phyloP scores from a whole-genome alignment of 2,888 invertebrate species.

The Ctena decussata region DNA sequence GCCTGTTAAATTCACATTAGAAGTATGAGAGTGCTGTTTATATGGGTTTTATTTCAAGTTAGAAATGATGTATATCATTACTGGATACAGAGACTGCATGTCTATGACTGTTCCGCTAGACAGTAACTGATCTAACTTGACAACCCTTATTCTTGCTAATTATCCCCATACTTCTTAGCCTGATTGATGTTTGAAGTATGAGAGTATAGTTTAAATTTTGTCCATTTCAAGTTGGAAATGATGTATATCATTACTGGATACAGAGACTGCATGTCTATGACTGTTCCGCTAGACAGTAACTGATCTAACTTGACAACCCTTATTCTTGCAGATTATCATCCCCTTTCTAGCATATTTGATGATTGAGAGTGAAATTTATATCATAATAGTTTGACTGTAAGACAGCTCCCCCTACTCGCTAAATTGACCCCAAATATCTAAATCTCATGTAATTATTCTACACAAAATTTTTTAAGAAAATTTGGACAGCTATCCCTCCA shows the following conservation, averaged over 20 bases:
- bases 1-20: neutral
- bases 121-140: conserved; percentile 41
- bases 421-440: no score
- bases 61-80: neutral
- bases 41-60: neutral
- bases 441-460: no score
- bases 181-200: neutral
- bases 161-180: no score
- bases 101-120: conserved; percentile 19
- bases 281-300: conserved; percentile 18
- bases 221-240: neutral
- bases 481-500: no score
- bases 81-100: neutral
- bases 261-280: conserved; percentile 18
- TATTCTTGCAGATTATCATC: no score
- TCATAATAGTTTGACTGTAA: no score
- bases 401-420: no score
- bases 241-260: conserved; percentile 15
- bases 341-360: no score
- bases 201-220: neutral
- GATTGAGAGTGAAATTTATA: no score
- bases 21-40: no score
- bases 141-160: no score
- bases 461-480: no score
- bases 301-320: neutral